phyloP scores from a whole-genome alignment of 2,888 invertebrate species.

The Cephonodes hylas region DNA sequence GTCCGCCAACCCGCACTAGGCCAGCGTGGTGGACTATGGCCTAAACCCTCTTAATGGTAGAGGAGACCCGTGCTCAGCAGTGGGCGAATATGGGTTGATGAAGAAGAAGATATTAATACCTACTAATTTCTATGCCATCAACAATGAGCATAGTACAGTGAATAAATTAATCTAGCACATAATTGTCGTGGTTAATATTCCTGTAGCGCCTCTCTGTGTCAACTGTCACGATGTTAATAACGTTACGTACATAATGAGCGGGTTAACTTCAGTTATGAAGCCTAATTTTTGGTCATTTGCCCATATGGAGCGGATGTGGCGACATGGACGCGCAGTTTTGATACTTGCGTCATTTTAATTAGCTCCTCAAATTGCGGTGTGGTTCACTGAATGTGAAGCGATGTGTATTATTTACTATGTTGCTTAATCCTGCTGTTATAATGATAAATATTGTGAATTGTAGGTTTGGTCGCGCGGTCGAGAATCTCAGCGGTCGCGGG shows the following conservation, averaged over 20 bases:
- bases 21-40: no score
- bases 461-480: no score
- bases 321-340: neutral
- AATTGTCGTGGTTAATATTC: constrained; percentile 30
- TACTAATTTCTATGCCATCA: neutral
- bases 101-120: no score
- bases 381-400: neutral
- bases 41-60: no score
- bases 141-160: neutral
- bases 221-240: constrained; percentile 27
- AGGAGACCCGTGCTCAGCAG: no score
- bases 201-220: constrained; percentile 21
- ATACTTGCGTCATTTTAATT: neutral
- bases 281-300: constrained; percentile 24
- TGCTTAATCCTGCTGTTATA: neutral
- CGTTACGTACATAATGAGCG: constrained; percentile 28
- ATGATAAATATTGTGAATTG: no score
- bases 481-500: no score
- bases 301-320: constrained; percentile 19
- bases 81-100: no score
- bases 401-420: neutral
- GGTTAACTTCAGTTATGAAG: constrained; percentile 18
- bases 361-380: neutral
- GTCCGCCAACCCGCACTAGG: no score
- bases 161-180: constrained; percentile 30